phyloP scores from a whole-genome alignment of 2,797 vertebrate genomes.

The Momotus momota region DNA sequence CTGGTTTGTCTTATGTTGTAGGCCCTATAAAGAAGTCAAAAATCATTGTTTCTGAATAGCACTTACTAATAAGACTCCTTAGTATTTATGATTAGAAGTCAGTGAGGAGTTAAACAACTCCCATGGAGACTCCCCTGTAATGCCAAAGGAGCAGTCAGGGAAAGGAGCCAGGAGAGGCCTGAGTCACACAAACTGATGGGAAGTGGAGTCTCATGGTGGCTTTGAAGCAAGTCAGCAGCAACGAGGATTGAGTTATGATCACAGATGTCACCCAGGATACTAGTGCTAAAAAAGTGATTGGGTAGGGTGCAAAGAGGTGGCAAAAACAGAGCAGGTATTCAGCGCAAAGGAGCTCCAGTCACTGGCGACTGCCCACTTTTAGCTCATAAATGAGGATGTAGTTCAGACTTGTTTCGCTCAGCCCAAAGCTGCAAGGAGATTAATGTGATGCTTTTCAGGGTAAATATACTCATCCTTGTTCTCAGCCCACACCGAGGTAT shows the following conservation, averaged over 20 bases:
- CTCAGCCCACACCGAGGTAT: not conserved
- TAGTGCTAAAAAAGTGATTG: not conserved
- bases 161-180: not conserved
- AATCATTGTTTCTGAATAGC: not conserved
- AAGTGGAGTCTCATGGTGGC: not conserved
- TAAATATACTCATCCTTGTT: not conserved
- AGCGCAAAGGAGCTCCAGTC: not conserved
- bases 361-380: not conserved
- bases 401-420: not conserved
- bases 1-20: not conserved
- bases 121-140: not conserved
- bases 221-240: not conserved
- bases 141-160: not conserved
- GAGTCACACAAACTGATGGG: not conserved
- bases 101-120: conserved; percentile 10
- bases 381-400: not conserved
- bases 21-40: not conserved
- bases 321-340: not conserved
- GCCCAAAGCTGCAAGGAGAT: not conserved
- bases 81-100: not conserved
- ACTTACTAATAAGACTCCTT: not conserved
- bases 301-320: not conserved
- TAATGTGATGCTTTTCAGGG: not conserved
- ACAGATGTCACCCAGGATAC: not conserved
- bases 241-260: not conserved